Percentiles rank a stretch among this genome's conserved stretches.
Conservation (phyloP, 2,888 invertebrate genomes). For the Iphiclides podalirius region DNA sequence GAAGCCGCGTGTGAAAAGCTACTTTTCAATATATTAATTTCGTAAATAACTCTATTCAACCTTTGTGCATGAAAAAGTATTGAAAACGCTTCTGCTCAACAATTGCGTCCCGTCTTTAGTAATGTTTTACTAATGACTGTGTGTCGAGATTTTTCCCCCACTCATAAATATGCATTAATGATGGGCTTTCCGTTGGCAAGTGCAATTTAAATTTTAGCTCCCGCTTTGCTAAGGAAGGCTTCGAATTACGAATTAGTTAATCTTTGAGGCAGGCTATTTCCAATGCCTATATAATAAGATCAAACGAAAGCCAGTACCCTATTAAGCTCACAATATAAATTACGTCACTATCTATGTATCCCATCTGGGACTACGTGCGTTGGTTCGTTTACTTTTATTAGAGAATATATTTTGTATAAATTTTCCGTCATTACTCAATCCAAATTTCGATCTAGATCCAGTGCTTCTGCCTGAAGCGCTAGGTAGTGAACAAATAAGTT, state of each 20-base stretch:
- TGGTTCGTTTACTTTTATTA: too few relatives aligned
- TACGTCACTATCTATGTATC: not conserved
- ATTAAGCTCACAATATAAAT: too few relatives aligned
- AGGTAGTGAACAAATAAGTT: conserved; percentile 13
- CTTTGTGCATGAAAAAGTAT: too few relatives aligned
- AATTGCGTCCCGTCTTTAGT: conserved; percentile 42
- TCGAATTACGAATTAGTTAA: conserved; percentile 28
- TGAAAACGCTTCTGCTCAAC: conserved; percentile 21
- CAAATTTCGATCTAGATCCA: too few relatives aligned
- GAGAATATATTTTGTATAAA: too few relatives aligned
- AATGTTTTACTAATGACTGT: conserved; percentile 74
- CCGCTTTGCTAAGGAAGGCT: conserved; percentile 29
- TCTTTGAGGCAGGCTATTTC: conserved; percentile 1
- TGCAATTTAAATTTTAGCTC: conserved; percentile 57
- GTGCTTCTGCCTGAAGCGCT: too few relatives aligned
- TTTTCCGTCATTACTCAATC: too few relatives aligned
- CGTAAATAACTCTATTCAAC: too few relatives aligned
- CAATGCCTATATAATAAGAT: not conserved
- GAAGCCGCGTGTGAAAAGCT: too few relatives aligned
- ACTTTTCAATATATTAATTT: too few relatives aligned
- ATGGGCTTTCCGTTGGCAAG: conserved; percentile 47
- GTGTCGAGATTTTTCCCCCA: conserved; percentile 71
- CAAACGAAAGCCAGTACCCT: not conserved
- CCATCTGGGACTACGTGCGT: too few relatives aligned
- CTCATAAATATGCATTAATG: conserved; percentile 76